These are phyloP conservation scores for Nyctalus aviator DNA, from an alignment of 2,797 vertebrate species.

Conservation along the genomic window DNA sequence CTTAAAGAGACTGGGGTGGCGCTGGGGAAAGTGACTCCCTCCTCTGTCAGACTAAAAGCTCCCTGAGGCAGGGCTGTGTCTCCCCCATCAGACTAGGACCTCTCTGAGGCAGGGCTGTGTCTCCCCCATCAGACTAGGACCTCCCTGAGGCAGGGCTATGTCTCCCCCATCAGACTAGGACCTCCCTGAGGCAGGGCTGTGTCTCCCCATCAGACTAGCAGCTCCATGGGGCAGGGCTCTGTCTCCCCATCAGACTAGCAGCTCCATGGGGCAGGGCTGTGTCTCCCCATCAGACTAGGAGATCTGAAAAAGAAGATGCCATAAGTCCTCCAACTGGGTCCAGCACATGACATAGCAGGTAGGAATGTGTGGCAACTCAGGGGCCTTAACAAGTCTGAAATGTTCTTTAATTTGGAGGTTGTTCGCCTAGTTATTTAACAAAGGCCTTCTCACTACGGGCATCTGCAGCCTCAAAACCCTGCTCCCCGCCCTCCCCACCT, in stretches of 20 bases:
- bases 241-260: not conserved
- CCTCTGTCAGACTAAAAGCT: too few species aligned
- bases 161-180: not conserved
- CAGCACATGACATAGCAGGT: accelerated
- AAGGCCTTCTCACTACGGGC: not conserved
- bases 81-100: not conserved
- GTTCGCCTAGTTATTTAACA: not conserved
- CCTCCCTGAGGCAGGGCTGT: too few species aligned
- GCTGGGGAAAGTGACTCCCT: too few species aligned
- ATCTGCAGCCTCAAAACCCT: not conserved
- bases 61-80: too few species aligned
- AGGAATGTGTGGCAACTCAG: not conserved
- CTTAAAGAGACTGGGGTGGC: not conserved
- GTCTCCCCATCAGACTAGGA: not conserved
- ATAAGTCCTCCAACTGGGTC: not conserved
- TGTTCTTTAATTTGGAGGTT: not conserved
- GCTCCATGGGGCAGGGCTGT: too few species aligned
- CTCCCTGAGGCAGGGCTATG: accelerated
- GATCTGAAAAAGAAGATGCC: not conserved
- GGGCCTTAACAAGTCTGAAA: not conserved
- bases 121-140: not conserved
- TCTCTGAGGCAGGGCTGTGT: not conserved
- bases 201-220: not conserved
- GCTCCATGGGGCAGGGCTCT: not conserved
- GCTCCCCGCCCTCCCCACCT: not conserved